A percentile compares a stretch with the other conserved stretches of the same genome.
These are phyloP conservation scores for Gyps fulvus DNA, from an alignment of 2,113 vertebrate genomes.

Conservation along the genomic window DNA sequence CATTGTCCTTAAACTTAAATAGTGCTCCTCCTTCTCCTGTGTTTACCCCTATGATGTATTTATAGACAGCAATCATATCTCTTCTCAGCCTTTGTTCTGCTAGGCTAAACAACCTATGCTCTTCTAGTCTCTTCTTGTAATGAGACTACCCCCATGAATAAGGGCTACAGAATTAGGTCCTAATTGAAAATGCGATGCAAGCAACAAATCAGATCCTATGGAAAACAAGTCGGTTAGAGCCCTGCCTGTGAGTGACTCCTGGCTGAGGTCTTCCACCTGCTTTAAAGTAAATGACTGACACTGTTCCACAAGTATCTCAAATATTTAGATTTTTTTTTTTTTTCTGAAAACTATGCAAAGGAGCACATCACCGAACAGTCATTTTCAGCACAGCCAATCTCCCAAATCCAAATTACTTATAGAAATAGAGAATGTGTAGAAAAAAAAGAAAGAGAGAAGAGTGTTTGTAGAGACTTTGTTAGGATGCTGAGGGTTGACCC, in stretches of 20 bases:
- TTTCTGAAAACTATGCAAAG: background rate
- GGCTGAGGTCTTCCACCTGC: background rate
- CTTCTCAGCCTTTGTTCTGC: conserved; percentile 13
- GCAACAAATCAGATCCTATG: background rate
- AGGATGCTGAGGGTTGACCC: background rate
- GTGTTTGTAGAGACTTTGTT: background rate
- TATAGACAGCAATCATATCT: background rate
- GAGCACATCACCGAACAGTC: background rate
- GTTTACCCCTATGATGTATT: background rate
- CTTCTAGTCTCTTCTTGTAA: background rate
- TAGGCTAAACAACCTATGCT: background rate
- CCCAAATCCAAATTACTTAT: background rate
- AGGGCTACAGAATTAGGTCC: background rate
- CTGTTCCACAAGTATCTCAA: background rate
- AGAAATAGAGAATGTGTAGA: background rate
- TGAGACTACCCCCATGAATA: background rate
- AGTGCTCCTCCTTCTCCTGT: background rate
- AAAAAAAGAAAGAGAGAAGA: background rate
- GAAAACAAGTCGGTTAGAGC: background rate
- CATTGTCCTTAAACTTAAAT: background rate
- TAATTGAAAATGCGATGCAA: background rate
- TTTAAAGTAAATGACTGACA: background rate
- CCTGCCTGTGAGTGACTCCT: background rate
- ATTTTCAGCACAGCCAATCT: background rate
- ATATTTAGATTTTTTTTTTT: background rate